phyloP scores from a whole-genome alignment of 2,888 invertebrate genomes.

The Sericinus montela region DNA sequence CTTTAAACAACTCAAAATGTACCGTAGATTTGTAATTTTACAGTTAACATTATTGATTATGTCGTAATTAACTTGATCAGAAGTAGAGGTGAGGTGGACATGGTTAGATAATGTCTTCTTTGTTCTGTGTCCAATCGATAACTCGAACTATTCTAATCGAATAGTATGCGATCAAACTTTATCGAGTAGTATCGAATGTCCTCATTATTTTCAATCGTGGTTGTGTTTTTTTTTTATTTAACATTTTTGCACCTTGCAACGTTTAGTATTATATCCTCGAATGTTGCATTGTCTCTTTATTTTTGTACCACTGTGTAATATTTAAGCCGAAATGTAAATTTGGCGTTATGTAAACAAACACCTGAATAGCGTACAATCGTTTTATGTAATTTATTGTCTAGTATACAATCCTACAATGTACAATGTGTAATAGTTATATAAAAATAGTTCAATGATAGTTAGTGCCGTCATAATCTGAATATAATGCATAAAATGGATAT shows the following conservation, averaged over 20 bases:
- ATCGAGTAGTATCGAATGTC: no score
- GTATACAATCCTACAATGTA: slow-evolving; percentile 22
- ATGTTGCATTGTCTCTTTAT: slow-evolving; percentile 10
- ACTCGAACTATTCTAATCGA: background rate
- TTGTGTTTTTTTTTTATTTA: slow-evolving; percentile 49
- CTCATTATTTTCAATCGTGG: slow-evolving; percentile 68
- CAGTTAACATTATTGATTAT: slow-evolving; percentile 27
- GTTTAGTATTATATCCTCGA: slow-evolving; percentile 14
- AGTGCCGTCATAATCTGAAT: background rate
- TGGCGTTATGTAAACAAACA: slow-evolving; percentile 47
- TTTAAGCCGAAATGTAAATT: slow-evolving; percentile 44
- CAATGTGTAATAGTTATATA: slow-evolving; percentile 18
- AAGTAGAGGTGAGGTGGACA: background rate
- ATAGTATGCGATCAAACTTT: no score
- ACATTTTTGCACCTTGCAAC: background rate
- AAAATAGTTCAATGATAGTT: slow-evolving; percentile 4
- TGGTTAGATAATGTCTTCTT: background rate
- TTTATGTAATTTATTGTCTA: slow-evolving; percentile 42
- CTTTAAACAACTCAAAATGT: slow-evolving; percentile 22
- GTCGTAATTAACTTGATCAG: background rate
- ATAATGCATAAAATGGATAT: slow-evolving; percentile 8
- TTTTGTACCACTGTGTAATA: slow-evolving; percentile 10
- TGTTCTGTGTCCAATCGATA: background rate
- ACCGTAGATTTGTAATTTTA: slow-evolving; percentile 12
- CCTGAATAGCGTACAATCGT: slow-evolving; percentile 63